Percentiles rank a stretch among this genome's conserved stretches.
phyloP scores from a whole-genome alignment of 2,888 invertebrate genomes.

The Quadroppia sp. region DNA sequence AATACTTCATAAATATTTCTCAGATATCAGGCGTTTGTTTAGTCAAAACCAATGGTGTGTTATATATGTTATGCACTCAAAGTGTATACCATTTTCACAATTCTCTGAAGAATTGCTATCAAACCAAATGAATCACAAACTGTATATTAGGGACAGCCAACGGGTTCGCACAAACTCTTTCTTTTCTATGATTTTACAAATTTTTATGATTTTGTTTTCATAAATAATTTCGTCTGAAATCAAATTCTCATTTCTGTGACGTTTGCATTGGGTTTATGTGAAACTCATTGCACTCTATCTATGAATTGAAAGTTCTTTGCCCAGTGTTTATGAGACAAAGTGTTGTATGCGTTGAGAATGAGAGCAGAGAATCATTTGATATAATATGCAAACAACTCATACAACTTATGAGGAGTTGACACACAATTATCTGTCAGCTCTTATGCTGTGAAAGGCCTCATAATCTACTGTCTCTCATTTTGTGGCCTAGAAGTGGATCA shows the following conservation, averaged over 20 bases:
- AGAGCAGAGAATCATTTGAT: slow-evolving; percentile 18
- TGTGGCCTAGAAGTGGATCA: neutral
- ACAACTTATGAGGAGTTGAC: slow-evolving; percentile 20
- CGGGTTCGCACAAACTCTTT: too few species aligned
- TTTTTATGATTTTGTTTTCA: too few species aligned
- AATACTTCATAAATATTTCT: slow-evolving; percentile 35
- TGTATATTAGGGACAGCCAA: neutral
- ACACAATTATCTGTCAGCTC: slow-evolving; percentile 27
- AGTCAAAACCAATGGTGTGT: slow-evolving; percentile 32
- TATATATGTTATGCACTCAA: slow-evolving; percentile 3
- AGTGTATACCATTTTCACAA: slow-evolving; percentile 31
- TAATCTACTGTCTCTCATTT: slow-evolving; percentile 22
- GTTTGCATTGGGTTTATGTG: too few species aligned
- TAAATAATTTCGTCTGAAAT: too few species aligned
- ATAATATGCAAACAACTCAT: slow-evolving; percentile 14
- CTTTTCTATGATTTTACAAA: neutral
- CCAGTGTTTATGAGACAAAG: neutral
- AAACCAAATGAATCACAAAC: slow-evolving; percentile 38
- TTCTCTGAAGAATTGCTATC: slow-evolving; percentile 30
- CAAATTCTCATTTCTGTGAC: too few species aligned
- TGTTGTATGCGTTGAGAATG: neutral
- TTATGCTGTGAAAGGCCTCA: slow-evolving; percentile 14
- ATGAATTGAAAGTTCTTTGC: neutral
- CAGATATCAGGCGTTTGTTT: slow-evolving; percentile 33
- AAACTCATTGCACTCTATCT: neutral